A percentile compares a stretch with the other conserved stretches of the same genome.
phyloP scores from a whole-genome alignment of 2,888 invertebrate species.

The Acrobasis consociella region DNA sequence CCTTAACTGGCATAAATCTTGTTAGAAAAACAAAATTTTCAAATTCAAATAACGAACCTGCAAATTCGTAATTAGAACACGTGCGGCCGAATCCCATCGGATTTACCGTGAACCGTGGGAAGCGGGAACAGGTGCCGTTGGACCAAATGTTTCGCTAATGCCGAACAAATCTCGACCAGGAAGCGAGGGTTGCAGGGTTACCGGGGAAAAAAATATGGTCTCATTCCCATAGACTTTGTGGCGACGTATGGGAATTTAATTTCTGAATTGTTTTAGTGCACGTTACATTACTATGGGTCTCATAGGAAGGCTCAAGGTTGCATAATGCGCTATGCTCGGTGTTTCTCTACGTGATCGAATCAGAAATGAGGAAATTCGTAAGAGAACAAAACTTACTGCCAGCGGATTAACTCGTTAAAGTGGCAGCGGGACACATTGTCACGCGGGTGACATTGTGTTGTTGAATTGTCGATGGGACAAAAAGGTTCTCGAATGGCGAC shows the following conservation, averaged over 20 bases:
- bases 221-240: slow-evolving; percentile 43
- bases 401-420: too few species aligned
- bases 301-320: too few species aligned
- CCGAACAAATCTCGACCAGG: slow-evolving; percentile 69
- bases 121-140: slow-evolving; percentile 66
- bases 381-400: too few species aligned
- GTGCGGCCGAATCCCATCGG: slow-evolving; percentile 44
- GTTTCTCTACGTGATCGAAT: too few species aligned
- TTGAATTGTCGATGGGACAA: too few species aligned
- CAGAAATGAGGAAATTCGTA: too few species aligned
- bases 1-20: background rate
- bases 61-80: slow-evolving; percentile 50
- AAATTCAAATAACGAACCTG: slow-evolving; percentile 37
- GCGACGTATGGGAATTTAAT: slow-evolving; percentile 10
- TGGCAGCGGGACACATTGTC: too few species aligned
- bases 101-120: slow-evolving; percentile 70
- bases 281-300: too few species aligned
- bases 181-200: slow-evolving; percentile 44
- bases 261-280: slow-evolving; percentile 10
- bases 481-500: too few species aligned
- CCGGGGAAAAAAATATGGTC: slow-evolving; percentile 44
- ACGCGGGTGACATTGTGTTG: too few species aligned
- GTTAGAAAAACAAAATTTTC: slow-evolving; percentile 10
- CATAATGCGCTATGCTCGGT: too few species aligned
- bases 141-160: slow-evolving; percentile 60